Evolutionary conservation across 2,888 invertebrate genomes (phyloP).

Genomic region (Deladenus siricidicola): DNA sequence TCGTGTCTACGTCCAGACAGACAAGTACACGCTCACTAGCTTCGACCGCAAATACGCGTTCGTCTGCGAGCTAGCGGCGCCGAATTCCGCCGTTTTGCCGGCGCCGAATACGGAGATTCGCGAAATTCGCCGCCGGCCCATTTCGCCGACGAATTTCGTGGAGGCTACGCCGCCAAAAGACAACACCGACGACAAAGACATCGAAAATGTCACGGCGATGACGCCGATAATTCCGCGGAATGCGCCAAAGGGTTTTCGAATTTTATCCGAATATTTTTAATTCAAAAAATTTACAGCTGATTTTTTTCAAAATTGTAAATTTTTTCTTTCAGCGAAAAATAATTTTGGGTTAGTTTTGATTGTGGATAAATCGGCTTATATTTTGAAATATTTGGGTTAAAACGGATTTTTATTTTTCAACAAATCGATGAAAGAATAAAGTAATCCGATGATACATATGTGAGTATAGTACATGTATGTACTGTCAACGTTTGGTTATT

Average conservation of each 20-base stretch:
- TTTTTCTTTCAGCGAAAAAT: background rate
- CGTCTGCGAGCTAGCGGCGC: conserved; percentile 42
- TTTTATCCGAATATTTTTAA: too few relatives aligned
- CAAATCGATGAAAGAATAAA: too few relatives aligned
- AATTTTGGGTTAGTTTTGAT: too few relatives aligned
- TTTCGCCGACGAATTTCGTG: background rate
- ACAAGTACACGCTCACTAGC: conserved; percentile 46
- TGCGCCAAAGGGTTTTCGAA: conserved; percentile 6
- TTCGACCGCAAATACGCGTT: conserved; percentile 50
- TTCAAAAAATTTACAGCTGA: background rate
- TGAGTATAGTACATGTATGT: too few relatives aligned
- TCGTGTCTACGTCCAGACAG: conserved; percentile 52
- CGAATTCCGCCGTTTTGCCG: background rate
- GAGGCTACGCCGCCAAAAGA: background rate
- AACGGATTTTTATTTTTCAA: too few relatives aligned
- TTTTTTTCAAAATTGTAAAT: background rate
- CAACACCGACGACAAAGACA: background rate
- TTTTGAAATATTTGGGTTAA: too few relatives aligned
- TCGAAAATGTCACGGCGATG: background rate
- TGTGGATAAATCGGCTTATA: too few relatives aligned
- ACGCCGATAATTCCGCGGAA: conserved; percentile 3
- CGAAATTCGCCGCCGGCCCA: conserved; percentile 23
- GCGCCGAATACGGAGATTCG: conserved; percentile 4
- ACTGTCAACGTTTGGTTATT: too few relatives aligned
- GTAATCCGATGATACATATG: too few relatives aligned